phyloP scores from a whole-genome alignment of 1,140 invertebrate genomes.

The Meloidogyne exigua region DNA sequence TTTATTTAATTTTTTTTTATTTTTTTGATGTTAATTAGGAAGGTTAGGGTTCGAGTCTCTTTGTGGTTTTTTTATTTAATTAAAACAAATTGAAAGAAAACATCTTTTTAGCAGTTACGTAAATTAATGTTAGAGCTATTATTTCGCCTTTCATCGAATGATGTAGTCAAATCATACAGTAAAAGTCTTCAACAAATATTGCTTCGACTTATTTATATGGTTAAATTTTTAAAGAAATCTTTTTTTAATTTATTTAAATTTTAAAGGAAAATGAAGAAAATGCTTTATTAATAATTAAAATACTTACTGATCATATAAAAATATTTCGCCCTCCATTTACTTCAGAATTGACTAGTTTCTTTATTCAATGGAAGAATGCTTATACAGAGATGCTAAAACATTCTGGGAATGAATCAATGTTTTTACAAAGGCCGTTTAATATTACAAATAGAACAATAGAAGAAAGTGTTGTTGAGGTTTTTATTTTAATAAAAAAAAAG shows the following conservation, averaged over 20 bases:
- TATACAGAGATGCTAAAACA: conserved; percentile 36
- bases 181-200: conserved; percentile 36
- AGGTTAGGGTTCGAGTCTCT: no score
- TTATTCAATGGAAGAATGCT: conserved; percentile 37
- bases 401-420: conserved; percentile 32
- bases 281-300: conserved; percentile 44
- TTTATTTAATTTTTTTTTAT: conserved; percentile 12
- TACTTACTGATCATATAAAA: conserved; percentile 44
- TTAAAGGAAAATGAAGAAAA: conserved; percentile 47
- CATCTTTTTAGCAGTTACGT: conserved; percentile 42
- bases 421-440: conserved; percentile 23
- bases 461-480: conserved; percentile 32
- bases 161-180: conserved; percentile 27
- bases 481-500: conserved; percentile 6
- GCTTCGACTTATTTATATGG: conserved; percentile 29
- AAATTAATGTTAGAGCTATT: conserved; percentile 44
- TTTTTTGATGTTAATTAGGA: not conserved
- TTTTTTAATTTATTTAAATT: not conserved
- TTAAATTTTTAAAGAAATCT: not conserved
- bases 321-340: conserved; percentile 35
- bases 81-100: no score
- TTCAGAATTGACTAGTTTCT: conserved; percentile 34
- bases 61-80: no score
- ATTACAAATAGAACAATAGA: conserved; percentile 32
- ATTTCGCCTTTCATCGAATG: conserved; percentile 31